These are phyloP conservation scores for Schizothorax lantsangensis DNA, from an alignment of 2,797 vertebrate genomes.

Conservation along the genomic window DNA sequence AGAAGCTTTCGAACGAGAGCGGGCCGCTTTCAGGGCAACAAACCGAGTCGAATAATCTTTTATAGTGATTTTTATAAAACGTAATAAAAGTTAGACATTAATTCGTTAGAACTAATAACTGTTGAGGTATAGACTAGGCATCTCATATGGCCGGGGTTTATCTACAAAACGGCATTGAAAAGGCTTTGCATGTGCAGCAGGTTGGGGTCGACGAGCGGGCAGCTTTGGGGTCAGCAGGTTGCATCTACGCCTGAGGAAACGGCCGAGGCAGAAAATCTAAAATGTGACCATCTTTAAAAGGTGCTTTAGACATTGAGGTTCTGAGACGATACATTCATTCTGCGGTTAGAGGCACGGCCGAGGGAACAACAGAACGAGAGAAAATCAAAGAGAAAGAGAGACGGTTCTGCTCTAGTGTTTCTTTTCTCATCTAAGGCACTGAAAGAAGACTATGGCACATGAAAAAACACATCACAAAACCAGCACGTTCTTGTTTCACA, in stretches of 20 bases:
- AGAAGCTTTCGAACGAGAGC: constrained; percentile 11
- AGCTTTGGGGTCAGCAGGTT: constrained; percentile 75
- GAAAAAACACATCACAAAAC: constrained; percentile 47
- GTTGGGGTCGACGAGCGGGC: constrained; percentile 51
- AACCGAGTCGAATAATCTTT: constrained; percentile 56
- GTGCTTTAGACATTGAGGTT: constrained; percentile 79
- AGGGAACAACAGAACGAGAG: constrained; percentile 61
- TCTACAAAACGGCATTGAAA: constrained; percentile 45
- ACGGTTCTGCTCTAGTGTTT: constrained; percentile 73
- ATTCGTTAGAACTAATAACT: constrained; percentile 64
- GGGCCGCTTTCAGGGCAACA: background rate
- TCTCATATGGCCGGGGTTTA: constrained; percentile 57
- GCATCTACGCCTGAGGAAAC: constrained; percentile 64
- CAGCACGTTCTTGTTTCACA: constrained; percentile 36
- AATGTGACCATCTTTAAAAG: constrained; percentile 60
- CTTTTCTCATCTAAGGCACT: constrained; percentile 84
- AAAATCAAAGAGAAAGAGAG: constrained; percentile 54
- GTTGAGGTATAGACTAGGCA: constrained; percentile 74
- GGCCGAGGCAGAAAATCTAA: constrained; percentile 55
- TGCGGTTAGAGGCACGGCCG: constrained; percentile 80
- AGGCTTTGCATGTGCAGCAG: constrained; percentile 37
- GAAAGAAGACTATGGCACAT: constrained; percentile 82
- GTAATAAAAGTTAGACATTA: constrained; percentile 45
- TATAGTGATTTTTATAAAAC: constrained; percentile 59
- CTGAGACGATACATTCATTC: constrained; percentile 80